Conservation (phyloP, 2,797 vertebrate genomes). For the Tokudaia muenninki region DNA sequence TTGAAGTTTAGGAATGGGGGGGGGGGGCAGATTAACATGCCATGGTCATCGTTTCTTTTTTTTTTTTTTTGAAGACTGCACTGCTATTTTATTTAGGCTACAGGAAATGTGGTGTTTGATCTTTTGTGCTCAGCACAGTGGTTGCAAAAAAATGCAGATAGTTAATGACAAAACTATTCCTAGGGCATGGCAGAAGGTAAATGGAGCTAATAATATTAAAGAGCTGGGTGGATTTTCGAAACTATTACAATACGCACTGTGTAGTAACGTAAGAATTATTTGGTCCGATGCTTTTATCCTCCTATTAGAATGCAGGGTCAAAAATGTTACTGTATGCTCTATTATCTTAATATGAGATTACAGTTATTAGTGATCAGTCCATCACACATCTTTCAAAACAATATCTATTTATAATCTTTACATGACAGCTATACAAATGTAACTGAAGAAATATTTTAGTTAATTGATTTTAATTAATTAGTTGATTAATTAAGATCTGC, state of each 20-base stretch:
- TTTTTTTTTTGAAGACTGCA: constrained; percentile 43
- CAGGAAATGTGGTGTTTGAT: constrained; percentile 72
- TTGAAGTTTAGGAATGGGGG: constrained; percentile 79
- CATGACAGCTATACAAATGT: constrained; percentile 15
- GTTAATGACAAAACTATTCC: constrained; percentile 75
- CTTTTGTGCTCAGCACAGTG: constrained; percentile 71
- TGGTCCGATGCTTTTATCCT: constrained; percentile 58
- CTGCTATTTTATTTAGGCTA: constrained; percentile 73
- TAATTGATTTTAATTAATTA: constrained; percentile 3
- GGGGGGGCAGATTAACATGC: constrained; percentile 49
- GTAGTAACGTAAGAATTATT: constrained; percentile 56
- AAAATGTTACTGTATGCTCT: constrained; percentile 72
- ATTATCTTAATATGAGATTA: constrained; percentile 75
- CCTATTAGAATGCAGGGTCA: constrained; percentile 31
- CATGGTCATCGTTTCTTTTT: constrained; percentile 65
- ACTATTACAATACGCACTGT: constrained; percentile 6
- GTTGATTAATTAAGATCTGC: constrained; percentile 20
- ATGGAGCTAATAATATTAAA: constrained; percentile 76
- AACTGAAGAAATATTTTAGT: constrained; percentile 60
- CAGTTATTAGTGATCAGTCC: constrained; percentile 64
- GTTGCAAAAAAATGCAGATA: constrained; percentile 73
- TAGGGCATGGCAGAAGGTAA: constrained; percentile 70
- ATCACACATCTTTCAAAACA: constrained; percentile 60
- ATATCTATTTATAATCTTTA: constrained; percentile 28
- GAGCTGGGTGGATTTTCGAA: constrained; percentile 68